A percentile compares a stretch with the other conserved stretches of the same genome.
phyloP scores from a whole-genome alignment of 2,797 vertebrate genomes.

The Coregonus sp. region DNA sequence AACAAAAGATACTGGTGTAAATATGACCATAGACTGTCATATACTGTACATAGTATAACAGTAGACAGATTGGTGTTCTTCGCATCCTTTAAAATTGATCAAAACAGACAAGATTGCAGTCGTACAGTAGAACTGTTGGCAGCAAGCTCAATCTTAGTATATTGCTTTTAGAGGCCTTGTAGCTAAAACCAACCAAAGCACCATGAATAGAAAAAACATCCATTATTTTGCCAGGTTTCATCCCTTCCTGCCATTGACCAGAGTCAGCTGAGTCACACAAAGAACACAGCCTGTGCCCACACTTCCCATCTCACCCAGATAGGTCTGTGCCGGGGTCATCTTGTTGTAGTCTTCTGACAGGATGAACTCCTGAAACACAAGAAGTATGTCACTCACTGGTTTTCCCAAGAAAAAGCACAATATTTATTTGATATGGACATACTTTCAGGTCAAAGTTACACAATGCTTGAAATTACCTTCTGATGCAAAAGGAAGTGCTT shows the following conservation, averaged over 20 bases:
- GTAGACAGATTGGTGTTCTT: neutral
- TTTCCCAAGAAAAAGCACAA: neutral
- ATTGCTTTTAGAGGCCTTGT: neutral
- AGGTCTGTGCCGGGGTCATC: slow-evolving; percentile 89
- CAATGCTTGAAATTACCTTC: too few species aligned
- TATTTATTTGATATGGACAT: neutral
- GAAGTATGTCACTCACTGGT: slow-evolving; percentile 19
- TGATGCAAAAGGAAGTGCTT: too few species aligned
- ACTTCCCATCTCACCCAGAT: slow-evolving; percentile 83
- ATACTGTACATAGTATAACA: neutral
- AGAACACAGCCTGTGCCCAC: slow-evolving; percentile 7
- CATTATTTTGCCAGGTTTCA: neutral
- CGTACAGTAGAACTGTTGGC: too few species aligned
- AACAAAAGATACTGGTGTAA: neutral
- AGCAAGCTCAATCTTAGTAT: neutral
- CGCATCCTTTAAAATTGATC: neutral
- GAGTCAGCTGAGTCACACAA: neutral
- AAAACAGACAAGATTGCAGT: too few species aligned
- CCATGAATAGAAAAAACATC: neutral
- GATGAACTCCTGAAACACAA: slow-evolving; percentile 86
- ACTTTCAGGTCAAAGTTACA: neutral
- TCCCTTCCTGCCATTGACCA: neutral
- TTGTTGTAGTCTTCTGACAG: slow-evolving; percentile 98
- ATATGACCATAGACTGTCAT: neutral
- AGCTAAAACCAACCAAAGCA: neutral